phyloP scores from a whole-genome alignment of 2,797 vertebrate species.

The Periophthalmus magnuspinnatus region DNA sequence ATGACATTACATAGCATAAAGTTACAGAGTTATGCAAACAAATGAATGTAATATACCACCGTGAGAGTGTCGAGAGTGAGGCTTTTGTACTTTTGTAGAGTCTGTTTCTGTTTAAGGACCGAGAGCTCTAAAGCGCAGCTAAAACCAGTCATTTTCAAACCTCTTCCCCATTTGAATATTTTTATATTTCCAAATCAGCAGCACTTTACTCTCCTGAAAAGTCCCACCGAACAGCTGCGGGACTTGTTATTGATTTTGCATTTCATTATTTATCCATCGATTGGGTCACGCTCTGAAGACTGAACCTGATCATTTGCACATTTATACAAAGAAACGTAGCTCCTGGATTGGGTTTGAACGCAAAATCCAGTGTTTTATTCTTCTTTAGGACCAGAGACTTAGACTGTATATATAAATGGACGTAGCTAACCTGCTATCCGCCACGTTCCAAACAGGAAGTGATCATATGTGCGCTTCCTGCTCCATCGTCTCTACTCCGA shows the following conservation, averaged over 20 bases:
- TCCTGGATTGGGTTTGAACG: too few species aligned
- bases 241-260: neutral
- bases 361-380: neutral
- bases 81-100: neutral
- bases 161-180: neutral
- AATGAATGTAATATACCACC: neutral
- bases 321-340: neutral
- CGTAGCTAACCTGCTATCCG: too few species aligned
- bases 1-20: slow-evolving; percentile 1
- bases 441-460: too few species aligned
- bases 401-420: too few species aligned
- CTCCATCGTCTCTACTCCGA: too few species aligned
- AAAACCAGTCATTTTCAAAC: neutral
- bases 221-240: neutral
- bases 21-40: neutral
- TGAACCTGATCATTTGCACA: neutral
- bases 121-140: neutral
- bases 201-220: slow-evolving; percentile 3
- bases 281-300: too few species aligned
- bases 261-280: neutral
- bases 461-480: too few species aligned
- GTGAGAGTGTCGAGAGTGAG: neutral
- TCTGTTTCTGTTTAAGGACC: too few species aligned
- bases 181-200: neutral
- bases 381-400: too few species aligned